phyloP scores from a whole-genome alignment of 2,797 vertebrate genomes.

The Gadopsis bispinosus region DNA sequence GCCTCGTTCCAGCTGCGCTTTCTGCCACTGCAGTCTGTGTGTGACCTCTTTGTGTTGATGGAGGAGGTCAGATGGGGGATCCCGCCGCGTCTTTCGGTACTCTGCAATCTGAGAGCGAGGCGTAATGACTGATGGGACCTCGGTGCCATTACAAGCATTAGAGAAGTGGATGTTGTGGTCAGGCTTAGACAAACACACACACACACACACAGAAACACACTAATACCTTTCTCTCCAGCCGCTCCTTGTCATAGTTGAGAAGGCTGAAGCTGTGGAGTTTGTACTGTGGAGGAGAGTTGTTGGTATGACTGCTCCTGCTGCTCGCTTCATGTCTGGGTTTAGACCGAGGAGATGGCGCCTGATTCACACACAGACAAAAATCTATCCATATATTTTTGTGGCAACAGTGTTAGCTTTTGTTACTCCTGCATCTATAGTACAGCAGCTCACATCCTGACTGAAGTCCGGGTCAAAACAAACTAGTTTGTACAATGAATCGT shows the following conservation, averaged over 20 bases:
- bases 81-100: slow-evolving; percentile 82
- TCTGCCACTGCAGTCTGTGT: slow-evolving; percentile 90
- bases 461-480: background rate
- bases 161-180: slow-evolving; percentile 6
- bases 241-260: slow-evolving; percentile 89
- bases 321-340: slow-evolving; percentile 75
- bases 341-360: slow-evolving; percentile 79
- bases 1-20: slow-evolving; percentile 86
- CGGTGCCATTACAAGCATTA: background rate
- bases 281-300: slow-evolving; percentile 80
- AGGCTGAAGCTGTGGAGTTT: slow-evolving; percentile 91
- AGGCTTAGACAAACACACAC: background rate
- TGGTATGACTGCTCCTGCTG: slow-evolving; percentile 63
- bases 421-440: background rate
- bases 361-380: slow-evolving; percentile 4
- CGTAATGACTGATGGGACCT: slow-evolving; percentile 15
- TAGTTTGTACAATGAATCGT: background rate
- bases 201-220: slow-evolving; percentile 9
- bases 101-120: slow-evolving; percentile 82
- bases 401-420: background rate
- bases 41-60: slow-evolving; percentile 86
- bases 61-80: slow-evolving; percentile 85
- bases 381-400: background rate
- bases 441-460: background rate
- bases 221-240: slow-evolving; percentile 88